Evolutionary conservation across 2,888 invertebrate species (phyloP).

Genomic region (Platerodrilus igneus): DNA sequence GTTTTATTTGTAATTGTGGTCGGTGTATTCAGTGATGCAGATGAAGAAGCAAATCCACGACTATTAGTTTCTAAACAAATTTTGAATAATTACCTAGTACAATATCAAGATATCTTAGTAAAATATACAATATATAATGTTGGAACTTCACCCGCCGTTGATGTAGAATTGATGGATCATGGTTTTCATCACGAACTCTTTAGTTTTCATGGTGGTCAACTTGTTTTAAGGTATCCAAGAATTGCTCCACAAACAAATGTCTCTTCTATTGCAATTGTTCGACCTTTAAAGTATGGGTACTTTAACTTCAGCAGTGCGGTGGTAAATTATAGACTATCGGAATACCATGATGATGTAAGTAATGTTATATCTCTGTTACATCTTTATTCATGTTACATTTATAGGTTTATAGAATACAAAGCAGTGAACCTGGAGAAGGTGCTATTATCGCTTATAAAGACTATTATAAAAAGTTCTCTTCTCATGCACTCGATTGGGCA

Average conservation of each 20-base stretch:
- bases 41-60: conserved; percentile 73
- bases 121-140: conserved; percentile 94
- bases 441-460: conserved; percentile 88
- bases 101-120: conserved; percentile 92
- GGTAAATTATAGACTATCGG: conserved; percentile 79
- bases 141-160: conserved; percentile 84
- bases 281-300: conserved; percentile 85
- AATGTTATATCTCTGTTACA: not conserved
- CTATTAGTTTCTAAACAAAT: conserved; percentile 90
- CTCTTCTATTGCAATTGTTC: conserved; percentile 86
- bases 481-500: conserved; percentile 95
- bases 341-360: conserved; percentile 70
- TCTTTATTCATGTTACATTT: conserved; percentile 35
- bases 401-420: conserved; percentile 66
- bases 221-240: conserved; percentile 77
- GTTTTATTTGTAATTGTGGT: conserved; percentile 43
- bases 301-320: conserved; percentile 97
- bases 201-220: conserved; percentile 80
- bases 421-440: conserved; percentile 94
- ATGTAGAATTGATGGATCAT: conserved; percentile 82
- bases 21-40: conserved; percentile 53
- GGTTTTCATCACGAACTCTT: conserved; percentile 93
- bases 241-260: conserved; percentile 92
- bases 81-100: conserved; percentile 92
- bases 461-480: conserved; percentile 94